Percentiles rank a stretch among this genome's conserved stretches.
phyloP scores from a whole-genome alignment of 2,113 vertebrate species.

The Rhynchomys soricoides region DNA sequence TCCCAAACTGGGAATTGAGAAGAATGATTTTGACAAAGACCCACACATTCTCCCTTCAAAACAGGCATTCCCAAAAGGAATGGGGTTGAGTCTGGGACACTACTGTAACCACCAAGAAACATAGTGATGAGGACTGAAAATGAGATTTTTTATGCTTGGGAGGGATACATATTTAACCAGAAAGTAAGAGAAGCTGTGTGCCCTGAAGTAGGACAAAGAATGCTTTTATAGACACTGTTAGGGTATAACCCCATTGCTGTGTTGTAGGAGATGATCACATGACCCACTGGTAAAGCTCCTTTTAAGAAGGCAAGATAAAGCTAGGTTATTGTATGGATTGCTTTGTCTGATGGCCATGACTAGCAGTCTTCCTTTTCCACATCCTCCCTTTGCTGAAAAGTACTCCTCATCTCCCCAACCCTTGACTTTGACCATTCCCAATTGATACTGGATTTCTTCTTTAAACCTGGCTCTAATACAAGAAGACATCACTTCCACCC shows the following conservation, averaged over 20 bases:
- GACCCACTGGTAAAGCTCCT: accelerated
- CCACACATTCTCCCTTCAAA: slow-evolving; percentile 68
- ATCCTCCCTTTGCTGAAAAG: background rate
- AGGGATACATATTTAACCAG: background rate
- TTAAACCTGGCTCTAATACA: background rate
- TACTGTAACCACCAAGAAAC: background rate
- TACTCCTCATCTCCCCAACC: accelerated
- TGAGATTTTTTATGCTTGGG: background rate
- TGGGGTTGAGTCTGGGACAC: background rate
- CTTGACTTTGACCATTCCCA: background rate
- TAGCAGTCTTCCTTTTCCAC: accelerated
- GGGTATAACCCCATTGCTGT: background rate
- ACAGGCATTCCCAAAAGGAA: slow-evolving; percentile 48
- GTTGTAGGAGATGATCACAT: background rate
- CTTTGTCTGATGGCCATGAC: background rate
- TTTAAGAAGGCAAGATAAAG: background rate
- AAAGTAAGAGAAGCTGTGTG: background rate
- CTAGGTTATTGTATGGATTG: background rate
- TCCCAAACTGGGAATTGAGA: background rate
- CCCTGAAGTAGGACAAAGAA: background rate
- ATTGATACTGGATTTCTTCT: background rate
- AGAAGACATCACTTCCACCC: background rate
- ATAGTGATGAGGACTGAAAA: background rate
- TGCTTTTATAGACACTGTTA: background rate
- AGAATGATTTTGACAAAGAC: background rate